These are phyloP conservation scores for Leptinotarsa haldemani DNA, from an alignment of 2,888 invertebrate species.

Conservation along the genomic window DNA sequence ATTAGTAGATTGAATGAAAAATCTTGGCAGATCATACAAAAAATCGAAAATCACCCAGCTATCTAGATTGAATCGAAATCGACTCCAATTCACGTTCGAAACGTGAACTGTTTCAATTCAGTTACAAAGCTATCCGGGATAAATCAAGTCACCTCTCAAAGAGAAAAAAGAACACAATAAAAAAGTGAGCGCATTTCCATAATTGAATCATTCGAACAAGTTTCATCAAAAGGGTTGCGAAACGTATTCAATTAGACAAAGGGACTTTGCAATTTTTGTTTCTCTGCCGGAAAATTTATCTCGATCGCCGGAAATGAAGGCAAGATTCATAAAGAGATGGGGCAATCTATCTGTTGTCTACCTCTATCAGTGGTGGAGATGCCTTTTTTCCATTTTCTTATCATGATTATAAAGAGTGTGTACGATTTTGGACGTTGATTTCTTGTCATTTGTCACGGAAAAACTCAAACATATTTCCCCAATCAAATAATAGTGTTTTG, in stretches of 20 bases:
- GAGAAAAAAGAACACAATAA: background rate
- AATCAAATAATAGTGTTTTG: too few species aligned
- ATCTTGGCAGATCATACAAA: too few species aligned
- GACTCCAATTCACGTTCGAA: background rate
- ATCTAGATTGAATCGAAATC: background rate
- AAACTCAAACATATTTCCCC: too few species aligned
- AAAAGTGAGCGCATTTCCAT: conserved; percentile 15
- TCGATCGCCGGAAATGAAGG: background rate
- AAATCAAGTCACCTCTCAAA: conserved; percentile 6
- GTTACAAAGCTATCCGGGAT: background rate
- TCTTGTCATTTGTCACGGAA: too few species aligned
- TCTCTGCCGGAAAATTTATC: background rate
- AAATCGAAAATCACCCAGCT: background rate
- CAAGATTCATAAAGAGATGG: background rate
- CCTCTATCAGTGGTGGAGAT: too few species aligned
- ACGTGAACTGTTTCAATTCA: background rate
- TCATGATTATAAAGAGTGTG: too few species aligned
- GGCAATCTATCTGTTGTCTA: too few species aligned
- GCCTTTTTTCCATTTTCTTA: too few species aligned
- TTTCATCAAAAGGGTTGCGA: conserved; percentile 13
- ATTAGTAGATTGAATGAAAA: too few species aligned
- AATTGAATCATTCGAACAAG: conserved; percentile 17
- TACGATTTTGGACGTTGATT: too few species aligned
- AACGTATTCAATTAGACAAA: conserved; percentile 8
- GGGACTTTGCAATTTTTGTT: conserved; percentile 9